phyloP scores from a whole-genome alignment of 2,888 invertebrate species.

The Ormyrus nitidulus region DNA sequence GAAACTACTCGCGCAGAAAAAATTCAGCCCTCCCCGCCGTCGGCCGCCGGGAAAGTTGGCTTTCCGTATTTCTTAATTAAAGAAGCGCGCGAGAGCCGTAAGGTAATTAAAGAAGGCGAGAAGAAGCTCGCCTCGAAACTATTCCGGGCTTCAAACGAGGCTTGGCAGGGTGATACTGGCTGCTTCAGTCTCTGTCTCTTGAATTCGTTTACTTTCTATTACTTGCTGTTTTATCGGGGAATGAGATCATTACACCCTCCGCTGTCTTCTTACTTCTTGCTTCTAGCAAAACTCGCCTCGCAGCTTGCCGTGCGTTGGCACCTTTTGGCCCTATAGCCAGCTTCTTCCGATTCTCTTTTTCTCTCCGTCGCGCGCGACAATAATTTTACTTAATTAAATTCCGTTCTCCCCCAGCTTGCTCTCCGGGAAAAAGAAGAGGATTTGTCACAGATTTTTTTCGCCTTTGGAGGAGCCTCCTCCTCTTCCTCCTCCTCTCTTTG shows the following conservation, averaged over 20 bases:
- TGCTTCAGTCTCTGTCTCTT: conserved; percentile 46
- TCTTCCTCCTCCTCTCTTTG: neutral
- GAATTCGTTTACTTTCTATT: conserved; percentile 73
- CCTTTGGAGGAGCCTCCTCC: too few relatives aligned
- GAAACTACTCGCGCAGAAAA: too few relatives aligned
- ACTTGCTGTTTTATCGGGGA: conserved; percentile 71
- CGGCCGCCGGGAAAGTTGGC: conserved; percentile 2
- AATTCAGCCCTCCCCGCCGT: too few relatives aligned
- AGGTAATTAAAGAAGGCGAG: conserved; percentile 55
- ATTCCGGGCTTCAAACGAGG: conserved; percentile 30
- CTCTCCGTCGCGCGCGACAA: conserved; percentile 65
- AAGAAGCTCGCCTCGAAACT: conserved; percentile 25
- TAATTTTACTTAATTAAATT: conserved; percentile 76
- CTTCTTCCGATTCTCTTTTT: conserved; percentile 55
- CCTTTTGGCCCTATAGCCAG: conserved; percentile 60
- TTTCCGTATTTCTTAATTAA: conserved; percentile 58
- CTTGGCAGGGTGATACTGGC: conserved; percentile 32
- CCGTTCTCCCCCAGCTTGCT: conserved; percentile 67
- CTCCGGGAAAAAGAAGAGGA: conserved; percentile 37
- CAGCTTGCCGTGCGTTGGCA: conserved; percentile 50
- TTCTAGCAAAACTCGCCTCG: too few relatives aligned
- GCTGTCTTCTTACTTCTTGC: too few relatives aligned
- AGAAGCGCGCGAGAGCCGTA: conserved; percentile 18
- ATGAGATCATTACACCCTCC: conserved; percentile 70
- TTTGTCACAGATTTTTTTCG: conserved; percentile 54